Evolutionary conservation across 2,888 invertebrate species (phyloP), one percentile per base, ranked within the genome.

Genomic region (Dasysyrphus albostriatus): DNA sequence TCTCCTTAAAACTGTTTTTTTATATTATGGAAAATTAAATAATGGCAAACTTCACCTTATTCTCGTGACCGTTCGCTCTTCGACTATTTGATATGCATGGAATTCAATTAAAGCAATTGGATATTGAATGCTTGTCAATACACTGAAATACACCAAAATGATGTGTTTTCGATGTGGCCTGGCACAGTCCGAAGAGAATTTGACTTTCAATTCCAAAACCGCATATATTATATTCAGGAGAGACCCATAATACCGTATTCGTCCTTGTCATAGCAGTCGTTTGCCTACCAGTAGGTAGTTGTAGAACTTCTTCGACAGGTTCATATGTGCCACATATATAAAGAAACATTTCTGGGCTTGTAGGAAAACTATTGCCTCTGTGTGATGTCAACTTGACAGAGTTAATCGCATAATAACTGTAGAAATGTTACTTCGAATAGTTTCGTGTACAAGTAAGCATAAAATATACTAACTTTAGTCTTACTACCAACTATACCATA

Each of bases 61-160:
- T 29, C 54, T 16, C 54, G 5, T 54, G 29, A n/a, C 34, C 47
- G 4, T 69, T 49, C 12, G 10, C n/a, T 56, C 37, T 32, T 61
- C 4, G 10, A 8, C 16, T 49, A 29, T 56, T 77, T 85, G 74
- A 24, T 63, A 81, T 78, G 63, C 74, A 87, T 72, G 80, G 61
- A 81, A 88, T 83, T 83, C 83, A 88, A 83, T 83, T 88, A 80
- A 44, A 73, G n/a, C 83, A 78, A 79, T 80, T 88, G 79, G 76
- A 88, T 56, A 79, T 82, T 87, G 83, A 82, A 82, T 74, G 74
- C 54, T 47, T 83, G 78, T 79, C 83, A 67, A 59, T 65, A 65
- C 47, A 58, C 65, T 59, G 42, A 34, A 72, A 54, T 63, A 63
- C 54, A 54, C 61, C 61, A 42, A 72, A 87, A 42, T 82, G 51